Conservation (phyloP, 2,797 vertebrate species). For the Dendrocincla fuliginosa region DNA sequence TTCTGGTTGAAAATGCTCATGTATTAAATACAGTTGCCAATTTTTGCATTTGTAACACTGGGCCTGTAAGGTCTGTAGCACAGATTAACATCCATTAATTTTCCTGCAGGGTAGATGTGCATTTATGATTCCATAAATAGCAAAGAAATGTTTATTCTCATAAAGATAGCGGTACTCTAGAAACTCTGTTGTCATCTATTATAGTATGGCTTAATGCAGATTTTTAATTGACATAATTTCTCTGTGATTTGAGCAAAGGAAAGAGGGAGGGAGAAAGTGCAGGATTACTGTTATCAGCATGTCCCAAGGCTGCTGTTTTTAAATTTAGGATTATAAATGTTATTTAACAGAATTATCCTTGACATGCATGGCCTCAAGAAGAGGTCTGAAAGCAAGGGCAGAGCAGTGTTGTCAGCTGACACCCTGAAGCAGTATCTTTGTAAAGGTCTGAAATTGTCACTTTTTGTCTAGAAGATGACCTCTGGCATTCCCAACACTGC, state of each 20-base stretch:
- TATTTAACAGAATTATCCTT: conserved; percentile 50
- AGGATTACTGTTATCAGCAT: not conserved
- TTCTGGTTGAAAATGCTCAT: not conserved
- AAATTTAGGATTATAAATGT: conserved; percentile 32
- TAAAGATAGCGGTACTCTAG: not conserved
- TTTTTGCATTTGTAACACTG: not conserved
- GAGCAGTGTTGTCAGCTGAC: not conserved
- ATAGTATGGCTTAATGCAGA: not conserved
- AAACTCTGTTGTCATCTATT: not conserved
- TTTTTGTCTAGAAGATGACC: conserved; percentile 15
- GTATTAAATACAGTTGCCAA: not conserved
- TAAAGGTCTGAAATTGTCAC: conserved; percentile 39
- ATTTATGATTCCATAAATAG: not conserved
- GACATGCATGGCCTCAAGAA: conserved; percentile 43
- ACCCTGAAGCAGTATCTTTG: conserved; percentile 17
- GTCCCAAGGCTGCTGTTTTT: conserved; percentile 37
- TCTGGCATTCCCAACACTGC: not conserved
- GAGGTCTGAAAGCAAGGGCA: conserved; percentile 26
- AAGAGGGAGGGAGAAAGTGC: not conserved
- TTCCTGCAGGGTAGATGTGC: not conserved
- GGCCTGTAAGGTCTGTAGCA: not conserved
- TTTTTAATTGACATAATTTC: conserved; percentile 25
- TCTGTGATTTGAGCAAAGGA: not conserved
- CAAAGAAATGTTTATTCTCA: not conserved
- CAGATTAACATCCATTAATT: not conserved